Evolutionary conservation across 2,113 vertebrate genomes (phyloP).

Genomic region (Barnardius zonarius): DNA sequence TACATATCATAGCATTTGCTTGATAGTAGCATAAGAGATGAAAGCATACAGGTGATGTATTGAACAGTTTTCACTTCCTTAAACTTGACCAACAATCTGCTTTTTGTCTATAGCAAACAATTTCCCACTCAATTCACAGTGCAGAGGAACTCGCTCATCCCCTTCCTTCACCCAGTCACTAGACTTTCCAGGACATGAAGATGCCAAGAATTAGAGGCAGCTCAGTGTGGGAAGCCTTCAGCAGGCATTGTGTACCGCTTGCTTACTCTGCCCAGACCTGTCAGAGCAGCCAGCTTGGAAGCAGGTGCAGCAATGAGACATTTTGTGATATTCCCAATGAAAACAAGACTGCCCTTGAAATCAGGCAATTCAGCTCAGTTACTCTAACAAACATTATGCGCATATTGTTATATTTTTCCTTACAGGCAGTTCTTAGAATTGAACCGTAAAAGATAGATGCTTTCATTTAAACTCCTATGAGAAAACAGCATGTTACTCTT

Average conservation of each 20-base stretch:
- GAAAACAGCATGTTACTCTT: neutral
- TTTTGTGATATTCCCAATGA: neutral
- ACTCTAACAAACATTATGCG: neutral
- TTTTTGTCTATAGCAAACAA: neutral
- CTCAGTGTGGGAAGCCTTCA: rapidly evolving
- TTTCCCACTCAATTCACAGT: neutral
- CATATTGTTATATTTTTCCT: neutral
- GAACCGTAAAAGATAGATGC: neutral
- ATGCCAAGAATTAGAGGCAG: neutral
- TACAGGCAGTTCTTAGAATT: neutral
- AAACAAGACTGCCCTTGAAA: neutral
- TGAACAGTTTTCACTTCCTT: neutral
- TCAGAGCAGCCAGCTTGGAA: neutral
- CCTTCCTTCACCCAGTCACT: neutral
- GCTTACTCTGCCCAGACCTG: neutral
- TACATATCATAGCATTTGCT: neutral
- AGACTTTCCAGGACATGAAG: neutral
- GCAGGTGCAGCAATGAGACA: neutral
- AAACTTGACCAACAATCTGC: neutral
- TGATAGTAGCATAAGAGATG: neutral
- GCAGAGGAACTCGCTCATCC: neutral
- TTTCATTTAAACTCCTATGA: neutral
- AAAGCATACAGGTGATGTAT: neutral
- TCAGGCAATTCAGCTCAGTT: neutral
- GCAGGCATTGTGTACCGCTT: neutral